Evolutionary conservation across 1,140 invertebrate species (phyloP), one percentile per base, ranked within the genome.

Genomic region (Drosophila kepulauana): DNA sequence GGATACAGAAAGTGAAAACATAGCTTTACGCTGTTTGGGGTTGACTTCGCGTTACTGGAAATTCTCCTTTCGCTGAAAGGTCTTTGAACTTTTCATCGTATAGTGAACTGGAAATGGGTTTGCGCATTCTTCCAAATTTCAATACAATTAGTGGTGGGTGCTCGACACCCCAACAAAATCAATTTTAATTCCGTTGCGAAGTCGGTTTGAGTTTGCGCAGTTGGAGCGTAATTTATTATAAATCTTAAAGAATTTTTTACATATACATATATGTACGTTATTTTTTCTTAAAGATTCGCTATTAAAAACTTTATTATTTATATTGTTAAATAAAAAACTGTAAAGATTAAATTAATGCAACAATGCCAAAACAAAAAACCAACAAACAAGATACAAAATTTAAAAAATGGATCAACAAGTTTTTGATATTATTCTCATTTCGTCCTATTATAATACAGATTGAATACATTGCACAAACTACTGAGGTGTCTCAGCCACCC

Each of bases 131-230:
- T 80, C 63, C 52, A 82, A 72, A 82, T 81, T 75, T 89, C 75
- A 65, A 75, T 45, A 46, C 46, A 28, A 30, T 43, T 59, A 67
- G 67, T 76, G 58, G 73, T 76, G 62, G 73, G 62, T 76, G 73
- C 43, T 46, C 20, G 30, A 38, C 11, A 28, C 33, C 35, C 35
- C 35, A 33, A 33, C 67, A 56, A 76, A 88, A 80, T 69, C 84
- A 84, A 88, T 82, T 80, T 79, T 67, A 82, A 88, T 79, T 80
- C 72, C 75, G 72, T 82, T 87, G 84, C 79, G 82, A 82, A 82
- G 84, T 87, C 84, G 79, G 69, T 58, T 71, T 58, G 84, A 79
- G 84, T 87, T 80, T 87, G 84, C 84, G 84, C 84, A 86, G 59
- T 72, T 51, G 33, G 2, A 85, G 80, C 82, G 82, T 78, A 76